phyloP scores from a whole-genome alignment of 2,888 invertebrate genomes.

The Drosophila engyochracea region DNA sequence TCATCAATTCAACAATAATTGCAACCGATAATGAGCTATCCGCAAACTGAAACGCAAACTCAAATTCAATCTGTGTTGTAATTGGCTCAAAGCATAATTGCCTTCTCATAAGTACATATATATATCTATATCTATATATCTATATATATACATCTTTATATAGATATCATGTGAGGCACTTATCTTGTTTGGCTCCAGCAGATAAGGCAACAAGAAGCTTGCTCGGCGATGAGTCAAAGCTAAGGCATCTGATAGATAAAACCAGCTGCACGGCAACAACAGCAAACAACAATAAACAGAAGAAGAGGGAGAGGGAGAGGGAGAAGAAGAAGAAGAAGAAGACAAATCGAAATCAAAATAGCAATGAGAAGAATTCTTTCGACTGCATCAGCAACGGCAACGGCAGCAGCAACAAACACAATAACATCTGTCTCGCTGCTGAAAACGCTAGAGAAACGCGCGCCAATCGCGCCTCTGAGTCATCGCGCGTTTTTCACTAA shows the following conservation, averaged over 20 bases:
- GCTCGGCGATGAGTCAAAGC: constrained; percentile 54
- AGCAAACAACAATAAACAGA: constrained; percentile 36
- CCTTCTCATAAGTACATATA: background rate
- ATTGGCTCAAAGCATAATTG: constrained; percentile 29
- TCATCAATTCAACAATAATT: constrained; percentile 29
- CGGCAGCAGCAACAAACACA: background rate
- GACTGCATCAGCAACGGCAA: constrained; percentile 26
- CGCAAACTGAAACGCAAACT: constrained; percentile 5
- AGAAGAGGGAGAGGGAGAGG: constrained; percentile 1
- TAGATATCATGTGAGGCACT: constrained; percentile 2
- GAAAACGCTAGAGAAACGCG: constrained; percentile 52
- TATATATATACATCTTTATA: background rate
- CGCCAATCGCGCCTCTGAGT: constrained; percentile 46
- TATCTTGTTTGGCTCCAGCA: constrained; percentile 23
- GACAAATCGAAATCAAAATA: constrained; percentile 68
- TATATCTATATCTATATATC: background rate
- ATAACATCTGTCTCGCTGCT: constrained; percentile 34
- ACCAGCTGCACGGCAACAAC: constrained; percentile 71
- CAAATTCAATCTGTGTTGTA: constrained; percentile 11
- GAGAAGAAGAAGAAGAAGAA: background rate
- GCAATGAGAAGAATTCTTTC: constrained; percentile 74
- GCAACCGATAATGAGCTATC: constrained; percentile 31
- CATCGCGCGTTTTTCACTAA: constrained; percentile 44
- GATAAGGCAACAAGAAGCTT: constrained; percentile 29
- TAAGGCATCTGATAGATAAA: constrained; percentile 75